Conservation (phyloP, 2,888 invertebrate genomes). For the Idaea straminata region DNA sequence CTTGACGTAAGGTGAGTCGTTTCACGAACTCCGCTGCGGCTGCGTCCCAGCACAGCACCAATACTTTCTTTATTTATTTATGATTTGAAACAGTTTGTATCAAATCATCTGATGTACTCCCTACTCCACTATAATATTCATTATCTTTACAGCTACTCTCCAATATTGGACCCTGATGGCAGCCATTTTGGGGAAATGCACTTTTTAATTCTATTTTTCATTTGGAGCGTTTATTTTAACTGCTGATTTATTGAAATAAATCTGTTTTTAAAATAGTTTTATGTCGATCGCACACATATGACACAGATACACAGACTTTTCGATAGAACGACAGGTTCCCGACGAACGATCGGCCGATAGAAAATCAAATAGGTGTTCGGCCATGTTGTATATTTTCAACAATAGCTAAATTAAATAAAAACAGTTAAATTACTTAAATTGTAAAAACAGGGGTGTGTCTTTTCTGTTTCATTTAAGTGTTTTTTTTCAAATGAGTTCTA, state of each 20-base stretch:
- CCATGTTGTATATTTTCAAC: no score
- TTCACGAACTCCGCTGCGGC: no score
- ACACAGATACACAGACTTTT: background rate
- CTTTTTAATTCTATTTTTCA: background rate
- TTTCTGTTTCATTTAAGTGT: no score
- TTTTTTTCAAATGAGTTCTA: no score
- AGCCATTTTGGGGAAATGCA: background rate
- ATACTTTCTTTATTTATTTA: no score
- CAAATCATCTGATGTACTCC: background rate
- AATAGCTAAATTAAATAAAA: no score
- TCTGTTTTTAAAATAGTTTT: background rate
- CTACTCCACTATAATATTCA: background rate
- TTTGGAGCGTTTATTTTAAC: background rate
- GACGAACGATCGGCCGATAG: background rate
- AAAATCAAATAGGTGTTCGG: no score
- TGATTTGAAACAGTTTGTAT: no score
- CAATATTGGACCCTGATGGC: background rate
- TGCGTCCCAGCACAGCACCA: no score
- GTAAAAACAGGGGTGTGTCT: no score
- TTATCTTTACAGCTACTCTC: background rate
- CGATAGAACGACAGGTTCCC: background rate
- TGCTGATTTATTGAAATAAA: background rate
- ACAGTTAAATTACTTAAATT: no score
- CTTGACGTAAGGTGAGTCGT: no score
- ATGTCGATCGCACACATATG: background rate